These are phyloP conservation scores for Tryphoninae sp. DNA, from an alignment of 2,888 invertebrate species.

Conservation along the genomic window DNA sequence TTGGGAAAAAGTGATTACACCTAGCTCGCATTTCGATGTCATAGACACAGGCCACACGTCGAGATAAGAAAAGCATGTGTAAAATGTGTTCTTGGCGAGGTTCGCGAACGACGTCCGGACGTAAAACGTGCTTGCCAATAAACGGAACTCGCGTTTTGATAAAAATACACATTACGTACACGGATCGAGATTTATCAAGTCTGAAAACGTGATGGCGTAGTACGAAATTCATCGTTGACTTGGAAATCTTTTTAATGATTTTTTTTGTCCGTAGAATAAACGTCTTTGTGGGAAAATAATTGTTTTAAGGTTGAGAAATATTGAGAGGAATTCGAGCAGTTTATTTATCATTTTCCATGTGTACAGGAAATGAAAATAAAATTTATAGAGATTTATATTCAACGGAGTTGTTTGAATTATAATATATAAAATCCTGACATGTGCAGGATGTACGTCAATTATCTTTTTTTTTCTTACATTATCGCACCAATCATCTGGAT, in stretches of 20 bases:
- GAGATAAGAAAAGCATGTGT: constrained; percentile 29
- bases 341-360: no score
- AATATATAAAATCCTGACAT: not conserved
- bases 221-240: no score
- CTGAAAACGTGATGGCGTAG: not conserved
- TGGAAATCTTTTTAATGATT: no score
- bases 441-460: not conserved
- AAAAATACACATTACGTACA: not conserved
- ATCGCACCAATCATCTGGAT: not conserved
- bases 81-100: not conserved
- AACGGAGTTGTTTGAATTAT: not conserved
- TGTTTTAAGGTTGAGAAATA: no score
- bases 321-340: no score
- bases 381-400: no score
- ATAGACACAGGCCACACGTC: constrained; percentile 39
- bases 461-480: constrained; percentile 19
- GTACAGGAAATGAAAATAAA: no score
- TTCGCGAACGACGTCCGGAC: constrained; percentile 15
- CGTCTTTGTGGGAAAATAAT: no score
- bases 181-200: not conserved
- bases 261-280: no score
- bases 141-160: constrained; percentile 24
- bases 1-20: not conserved
- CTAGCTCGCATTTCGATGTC: constrained; percentile 21
- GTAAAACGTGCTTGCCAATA: constrained; percentile 12